Percentiles rank a stretch among this genome's conserved stretches.
These are phyloP conservation scores for Myrmophylax atrothorax DNA, from an alignment of 2,113 vertebrate species.

Conservation along the genomic window DNA sequence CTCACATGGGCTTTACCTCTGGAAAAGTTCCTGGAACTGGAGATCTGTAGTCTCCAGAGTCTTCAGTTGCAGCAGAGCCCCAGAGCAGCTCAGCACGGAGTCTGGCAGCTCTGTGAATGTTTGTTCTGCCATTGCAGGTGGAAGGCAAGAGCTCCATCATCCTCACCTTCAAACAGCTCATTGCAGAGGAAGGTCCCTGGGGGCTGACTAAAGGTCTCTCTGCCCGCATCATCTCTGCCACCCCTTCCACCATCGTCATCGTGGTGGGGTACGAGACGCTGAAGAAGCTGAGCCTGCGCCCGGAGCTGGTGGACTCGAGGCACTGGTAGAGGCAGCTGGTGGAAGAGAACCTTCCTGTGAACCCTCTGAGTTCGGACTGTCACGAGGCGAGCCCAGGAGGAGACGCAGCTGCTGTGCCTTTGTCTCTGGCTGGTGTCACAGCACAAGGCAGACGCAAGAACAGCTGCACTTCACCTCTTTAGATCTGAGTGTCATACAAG, in stretches of 20 bases:
- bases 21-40: background rate
- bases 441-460: background rate
- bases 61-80: background rate
- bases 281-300: slow-evolving; percentile 93
- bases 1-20: background rate
- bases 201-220: slow-evolving; percentile 94
- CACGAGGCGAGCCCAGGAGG: background rate
- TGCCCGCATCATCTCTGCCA: slow-evolving; percentile 90
- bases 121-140: slow-evolving; percentile 77
- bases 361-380: background rate
- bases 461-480: background rate
- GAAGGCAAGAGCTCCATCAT: slow-evolving; percentile 90
- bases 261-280: slow-evolving; percentile 96
- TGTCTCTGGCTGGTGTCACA: background rate
- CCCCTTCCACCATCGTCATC: slow-evolving; percentile 90
- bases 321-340: slow-evolving; percentile 84
- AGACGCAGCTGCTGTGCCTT: background rate
- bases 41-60: background rate
- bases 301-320: slow-evolving; percentile 87
- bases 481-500: background rate
- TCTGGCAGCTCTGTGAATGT: background rate
- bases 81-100: background rate
- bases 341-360: background rate
- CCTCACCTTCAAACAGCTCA: slow-evolving; percentile 89
- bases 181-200: slow-evolving; percentile 90